Evolutionary conservation across 2,797 vertebrate species (phyloP), one percentile per base, ranked within the genome.

Genomic region (Acanthurus leucopareius): DNA sequence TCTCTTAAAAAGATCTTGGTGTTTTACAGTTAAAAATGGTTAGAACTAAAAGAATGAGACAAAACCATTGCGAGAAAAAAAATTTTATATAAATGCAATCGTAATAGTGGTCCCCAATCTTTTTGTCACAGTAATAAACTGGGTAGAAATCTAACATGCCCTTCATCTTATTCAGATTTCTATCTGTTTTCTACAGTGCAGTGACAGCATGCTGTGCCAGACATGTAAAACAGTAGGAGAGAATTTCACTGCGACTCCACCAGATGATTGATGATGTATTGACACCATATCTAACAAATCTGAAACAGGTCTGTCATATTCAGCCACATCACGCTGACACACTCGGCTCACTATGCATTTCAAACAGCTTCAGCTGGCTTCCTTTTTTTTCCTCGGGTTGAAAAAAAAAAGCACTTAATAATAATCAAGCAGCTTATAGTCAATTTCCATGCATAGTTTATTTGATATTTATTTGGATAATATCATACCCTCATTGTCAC

Each of bases 401-500:
- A 54, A 67, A 60, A 56, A 51, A 54, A 22, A 3, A 6, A 4
- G 28, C 28, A 32, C 28, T 40, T 20, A 5, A 65, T 44, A 53
- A 47, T 57, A 42, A 74, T 66, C 22, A 63, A 42, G n/a, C 10
- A 61, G 14, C 32, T 44, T 38, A 5, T 20, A 17, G 57, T 63
- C 49, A 51, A n/a, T 77, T 42, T 19, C 17, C 10, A 63, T 58
- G 16, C 7, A 28, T 35, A 32, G 32, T 71, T 56, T 13, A 77
- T 66, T 69, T 65, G 2, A 47, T 70, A 73, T 63, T 71, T 73
- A 58, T 57, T 60, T 49, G 22, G 54, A 74, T 74, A 42, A 13
- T 51, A 77, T 22, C 51, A 69, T 0, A 56, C 35, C 10, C 15
- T 51, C 0, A 0, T 48, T 16, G 17, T 22, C 8, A 11, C 40